Evolutionary conservation across 2,113 vertebrate species (phyloP).

Genomic region (Cephalopholis sonnerati): DNA sequence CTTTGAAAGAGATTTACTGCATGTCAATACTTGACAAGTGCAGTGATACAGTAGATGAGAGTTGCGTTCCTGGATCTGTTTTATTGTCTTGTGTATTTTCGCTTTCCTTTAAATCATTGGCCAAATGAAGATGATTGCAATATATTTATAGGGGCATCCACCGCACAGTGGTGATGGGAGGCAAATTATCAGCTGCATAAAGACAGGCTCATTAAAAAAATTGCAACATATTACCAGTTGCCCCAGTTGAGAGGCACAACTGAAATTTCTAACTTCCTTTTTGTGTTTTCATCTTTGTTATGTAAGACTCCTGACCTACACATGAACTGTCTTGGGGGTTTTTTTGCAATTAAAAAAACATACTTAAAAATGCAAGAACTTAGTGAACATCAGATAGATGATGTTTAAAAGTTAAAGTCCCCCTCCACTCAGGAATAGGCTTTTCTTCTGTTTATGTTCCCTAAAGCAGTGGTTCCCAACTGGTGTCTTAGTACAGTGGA

Average conservation of each 20-base stretch:
- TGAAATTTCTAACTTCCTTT: not conserved
- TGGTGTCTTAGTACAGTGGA: no score
- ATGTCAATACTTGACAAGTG: no score
- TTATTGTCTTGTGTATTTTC: no score
- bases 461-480: no score
- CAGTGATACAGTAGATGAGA: no score
- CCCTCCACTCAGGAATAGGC: no score
- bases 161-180: not conserved
- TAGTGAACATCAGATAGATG: not conserved
- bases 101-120: no score
- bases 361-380: not conserved
- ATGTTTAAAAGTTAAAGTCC: no score
- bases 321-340: not conserved
- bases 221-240: not conserved
- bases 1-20: not conserved
- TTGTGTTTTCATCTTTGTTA: not conserved
- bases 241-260: not conserved
- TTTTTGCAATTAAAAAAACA: not conserved
- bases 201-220: not conserved
- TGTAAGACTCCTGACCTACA: not conserved
- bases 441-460: no score
- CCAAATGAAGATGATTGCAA: not conserved
- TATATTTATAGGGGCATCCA: not conserved
- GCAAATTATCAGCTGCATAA: not conserved
- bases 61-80: no score